Evolutionary conservation across 2,113 vertebrate species (phyloP).

Genomic region (Leptodactylus fuscus): DNA sequence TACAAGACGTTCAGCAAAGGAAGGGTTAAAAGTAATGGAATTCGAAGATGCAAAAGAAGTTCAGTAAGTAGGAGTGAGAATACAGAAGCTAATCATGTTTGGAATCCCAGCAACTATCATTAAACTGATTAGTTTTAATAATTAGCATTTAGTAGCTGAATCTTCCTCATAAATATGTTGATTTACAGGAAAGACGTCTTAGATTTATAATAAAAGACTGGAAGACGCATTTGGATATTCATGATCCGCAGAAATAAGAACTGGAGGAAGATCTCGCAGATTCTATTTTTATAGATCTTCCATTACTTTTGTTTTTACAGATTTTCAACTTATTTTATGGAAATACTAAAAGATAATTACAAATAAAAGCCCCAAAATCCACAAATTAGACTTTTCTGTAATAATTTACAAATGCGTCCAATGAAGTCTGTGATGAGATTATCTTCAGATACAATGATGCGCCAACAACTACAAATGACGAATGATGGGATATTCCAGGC

Average conservation of each 20-base stretch:
- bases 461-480: too few relatives aligned
- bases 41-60: slow-evolving; percentile 78
- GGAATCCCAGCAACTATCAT: slow-evolving; percentile 80
- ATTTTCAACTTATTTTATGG: background rate
- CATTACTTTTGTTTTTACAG: background rate
- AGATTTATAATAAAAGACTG: slow-evolving; percentile 79
- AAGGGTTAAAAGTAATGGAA: slow-evolving; percentile 45
- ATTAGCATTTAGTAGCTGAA: slow-evolving; percentile 83
- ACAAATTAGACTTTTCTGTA: background rate
- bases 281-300: background rate
- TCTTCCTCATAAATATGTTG: slow-evolving; percentile 82
- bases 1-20: background rate
- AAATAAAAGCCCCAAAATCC: background rate
- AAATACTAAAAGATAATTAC: background rate
- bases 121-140: slow-evolving; percentile 88
- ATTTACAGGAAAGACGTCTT: slow-evolving; percentile 82
- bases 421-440: too few relatives aligned
- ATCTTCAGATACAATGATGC: background rate
- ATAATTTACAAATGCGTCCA: too few relatives aligned
- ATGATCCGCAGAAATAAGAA: slow-evolving; percentile 55
- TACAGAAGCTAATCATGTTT: slow-evolving; percentile 78
- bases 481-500: too few relatives aligned
- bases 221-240: slow-evolving; percentile 80
- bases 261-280: background rate
- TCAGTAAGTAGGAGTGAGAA: slow-evolving; percentile 76